phyloP scores from a whole-genome alignment of 1,140 invertebrate genomes.

The Tachypleus tridentatus region DNA sequence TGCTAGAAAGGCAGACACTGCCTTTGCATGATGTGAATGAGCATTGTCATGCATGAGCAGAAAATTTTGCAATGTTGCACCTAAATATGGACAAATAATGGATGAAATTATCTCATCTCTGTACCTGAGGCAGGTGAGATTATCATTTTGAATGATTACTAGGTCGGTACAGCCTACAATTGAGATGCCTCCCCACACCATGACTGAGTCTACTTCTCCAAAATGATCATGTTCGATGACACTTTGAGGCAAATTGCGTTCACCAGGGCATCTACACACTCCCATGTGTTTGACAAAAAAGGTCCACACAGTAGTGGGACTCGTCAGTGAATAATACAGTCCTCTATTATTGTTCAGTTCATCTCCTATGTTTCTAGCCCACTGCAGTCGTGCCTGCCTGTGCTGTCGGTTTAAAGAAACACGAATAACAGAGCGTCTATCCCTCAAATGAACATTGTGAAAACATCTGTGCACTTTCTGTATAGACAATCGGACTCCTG shows the following conservation, averaged over 20 bases:
- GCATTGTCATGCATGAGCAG: slow-evolving; percentile 1
- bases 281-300: neutral
- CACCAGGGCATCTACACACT: neutral
- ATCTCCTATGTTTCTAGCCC: no score
- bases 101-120: slow-evolving; percentile 7
- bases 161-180: slow-evolving; percentile 1
- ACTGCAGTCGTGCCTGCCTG: no score
- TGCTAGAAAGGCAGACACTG: neutral
- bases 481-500: no score
- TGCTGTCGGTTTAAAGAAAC: no score
- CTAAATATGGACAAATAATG: slow-evolving; percentile 3
- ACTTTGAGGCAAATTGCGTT: neutral
- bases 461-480: no score
- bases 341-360: neutral
- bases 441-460: no score
- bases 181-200: slow-evolving; percentile 3
- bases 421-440: no score
- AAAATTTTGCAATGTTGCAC: slow-evolving; percentile 2
- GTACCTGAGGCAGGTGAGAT: slow-evolving; percentile 2
- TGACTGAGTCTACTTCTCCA: no score
- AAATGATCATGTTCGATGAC: neutral
- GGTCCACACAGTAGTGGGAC: neutral
- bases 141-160: slow-evolving; percentile 2
- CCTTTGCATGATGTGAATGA: neutral
- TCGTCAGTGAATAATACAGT: slow-evolving; percentile 1